Evolutionary conservation across 1,140 invertebrate genomes (phyloP).

Genomic region (Archivesica marissinica): DNA sequence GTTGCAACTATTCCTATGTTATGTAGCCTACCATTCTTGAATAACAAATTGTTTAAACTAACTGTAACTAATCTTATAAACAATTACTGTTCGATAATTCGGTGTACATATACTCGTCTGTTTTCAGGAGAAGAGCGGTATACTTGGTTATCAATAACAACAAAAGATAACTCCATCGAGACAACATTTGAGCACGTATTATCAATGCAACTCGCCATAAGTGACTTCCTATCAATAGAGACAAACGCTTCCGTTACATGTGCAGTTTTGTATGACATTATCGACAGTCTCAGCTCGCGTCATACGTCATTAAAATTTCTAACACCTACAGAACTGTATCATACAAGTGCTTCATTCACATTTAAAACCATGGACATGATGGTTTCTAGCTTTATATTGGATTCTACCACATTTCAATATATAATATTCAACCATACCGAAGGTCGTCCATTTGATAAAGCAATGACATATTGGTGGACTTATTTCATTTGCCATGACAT

Average conservation of each 20-base stretch:
- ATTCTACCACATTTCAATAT: background rate
- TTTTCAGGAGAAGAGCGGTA: constrained; percentile 30
- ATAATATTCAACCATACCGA: constrained; percentile 5
- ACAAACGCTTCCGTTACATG: constrained; percentile 37
- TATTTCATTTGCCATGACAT: constrained; percentile 35
- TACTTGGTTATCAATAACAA: constrained; percentile 11
- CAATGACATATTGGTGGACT: constrained; percentile 51
- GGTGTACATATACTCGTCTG: too few species aligned
- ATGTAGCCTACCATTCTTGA: too few species aligned
- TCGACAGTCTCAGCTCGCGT: background rate
- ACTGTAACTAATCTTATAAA: too few species aligned
- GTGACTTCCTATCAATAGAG: constrained; percentile 43
- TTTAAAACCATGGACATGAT: background rate
- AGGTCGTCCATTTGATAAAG: constrained; percentile 15
- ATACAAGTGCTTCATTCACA: constrained; percentile 19
- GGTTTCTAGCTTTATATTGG: background rate
- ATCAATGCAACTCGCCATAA: constrained; percentile 7
- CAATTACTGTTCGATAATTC: too few species aligned
- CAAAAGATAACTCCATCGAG: background rate
- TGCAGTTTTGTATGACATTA: constrained; percentile 1
- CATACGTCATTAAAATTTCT: constrained; percentile 33
- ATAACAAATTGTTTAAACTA: too few species aligned
- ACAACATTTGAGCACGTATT: background rate
- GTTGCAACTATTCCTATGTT: too few species aligned
- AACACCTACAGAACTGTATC: constrained; percentile 27